Conservation (phyloP, 2,113 vertebrate species). For the Pedionomus torquatus region DNA sequence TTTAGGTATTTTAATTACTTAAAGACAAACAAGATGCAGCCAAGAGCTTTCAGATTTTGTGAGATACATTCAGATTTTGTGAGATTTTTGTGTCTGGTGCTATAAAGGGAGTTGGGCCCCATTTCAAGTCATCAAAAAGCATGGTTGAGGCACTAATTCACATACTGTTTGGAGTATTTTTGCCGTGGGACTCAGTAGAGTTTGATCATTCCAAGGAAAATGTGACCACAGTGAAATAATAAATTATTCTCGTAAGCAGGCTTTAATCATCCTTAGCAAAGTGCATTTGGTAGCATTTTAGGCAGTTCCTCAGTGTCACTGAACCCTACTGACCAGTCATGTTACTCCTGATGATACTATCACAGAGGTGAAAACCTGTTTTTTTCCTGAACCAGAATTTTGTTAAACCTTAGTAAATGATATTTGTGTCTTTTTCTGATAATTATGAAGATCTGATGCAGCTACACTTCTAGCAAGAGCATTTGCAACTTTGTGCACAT, state of each 20-base stretch:
- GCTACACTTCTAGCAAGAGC: not conserved
- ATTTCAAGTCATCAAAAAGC: not conserved
- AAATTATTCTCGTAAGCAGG: not conserved
- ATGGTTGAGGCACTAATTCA: not conserved
- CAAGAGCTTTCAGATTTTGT: not conserved
- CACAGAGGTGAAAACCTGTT: not conserved
- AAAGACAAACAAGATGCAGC: not conserved
- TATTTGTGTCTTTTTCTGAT: not conserved
- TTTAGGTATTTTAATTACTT: not conserved
- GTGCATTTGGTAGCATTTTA: not conserved
- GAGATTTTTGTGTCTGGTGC: not conserved
- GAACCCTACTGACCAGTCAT: not conserved
- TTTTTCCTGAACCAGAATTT: not conserved
- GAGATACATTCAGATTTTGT: not conserved
- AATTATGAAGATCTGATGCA: not conserved
- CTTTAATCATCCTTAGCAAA: not conserved
- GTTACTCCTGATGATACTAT: not conserved
- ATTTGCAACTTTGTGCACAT: not conserved
- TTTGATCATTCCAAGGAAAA: not conserved
- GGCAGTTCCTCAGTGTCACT: not conserved
- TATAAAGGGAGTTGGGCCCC: not conserved
- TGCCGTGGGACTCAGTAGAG: not conserved
- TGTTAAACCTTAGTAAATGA: not conserved
- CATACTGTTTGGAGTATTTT: not conserved
- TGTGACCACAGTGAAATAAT: not conserved